Percentiles rank a stretch among this genome's conserved stretches.
Evolutionary conservation across 2,888 invertebrate species (phyloP).

Genomic region (Tetragonisca angustula): DNA sequence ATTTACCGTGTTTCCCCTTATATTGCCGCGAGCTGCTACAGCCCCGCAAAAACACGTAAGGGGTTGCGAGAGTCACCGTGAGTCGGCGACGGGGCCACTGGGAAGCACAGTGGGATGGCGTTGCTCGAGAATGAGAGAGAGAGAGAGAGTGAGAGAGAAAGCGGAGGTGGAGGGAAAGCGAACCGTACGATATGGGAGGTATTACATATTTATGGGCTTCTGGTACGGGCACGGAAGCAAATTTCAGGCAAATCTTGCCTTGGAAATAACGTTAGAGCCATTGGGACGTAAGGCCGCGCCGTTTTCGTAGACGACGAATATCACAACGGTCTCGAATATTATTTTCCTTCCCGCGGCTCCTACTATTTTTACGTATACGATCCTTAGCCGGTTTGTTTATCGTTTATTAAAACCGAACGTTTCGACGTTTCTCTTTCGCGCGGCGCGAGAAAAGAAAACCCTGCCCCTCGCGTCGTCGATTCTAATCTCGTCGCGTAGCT

Average conservation of each 20-base stretch:
- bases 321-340: slow-evolving; percentile 66
- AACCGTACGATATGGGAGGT: slow-evolving; percentile 76
- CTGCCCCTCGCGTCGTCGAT: background rate
- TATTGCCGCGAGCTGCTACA: slow-evolving; percentile 74
- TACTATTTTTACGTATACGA: slow-evolving; percentile 40
- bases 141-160: slow-evolving; percentile 49
- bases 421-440: background rate
- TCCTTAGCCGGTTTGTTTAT: slow-evolving; percentile 60
- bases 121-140: slow-evolving; percentile 42
- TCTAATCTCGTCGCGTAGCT: background rate
- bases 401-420: slow-evolving; percentile 50
- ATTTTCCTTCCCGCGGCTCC: slow-evolving; percentile 53
- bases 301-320: slow-evolving; percentile 62
- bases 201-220: slow-evolving; percentile 84
- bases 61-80: slow-evolving; percentile 75
- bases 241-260: slow-evolving; percentile 82
- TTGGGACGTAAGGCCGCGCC: slow-evolving; percentile 74
- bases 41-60: slow-evolving; percentile 78
- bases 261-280: slow-evolving; percentile 81
- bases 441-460: background rate
- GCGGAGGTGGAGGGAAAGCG: slow-evolving; percentile 46
- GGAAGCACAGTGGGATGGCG: slow-evolving; percentile 17
- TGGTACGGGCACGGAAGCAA: slow-evolving; percentile 80
- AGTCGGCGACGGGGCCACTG: slow-evolving; percentile 23
- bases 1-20: slow-evolving; percentile 81